phyloP scores from a whole-genome alignment of 2,797 vertebrate genomes.

The Protonibea diacanthus region DNA sequence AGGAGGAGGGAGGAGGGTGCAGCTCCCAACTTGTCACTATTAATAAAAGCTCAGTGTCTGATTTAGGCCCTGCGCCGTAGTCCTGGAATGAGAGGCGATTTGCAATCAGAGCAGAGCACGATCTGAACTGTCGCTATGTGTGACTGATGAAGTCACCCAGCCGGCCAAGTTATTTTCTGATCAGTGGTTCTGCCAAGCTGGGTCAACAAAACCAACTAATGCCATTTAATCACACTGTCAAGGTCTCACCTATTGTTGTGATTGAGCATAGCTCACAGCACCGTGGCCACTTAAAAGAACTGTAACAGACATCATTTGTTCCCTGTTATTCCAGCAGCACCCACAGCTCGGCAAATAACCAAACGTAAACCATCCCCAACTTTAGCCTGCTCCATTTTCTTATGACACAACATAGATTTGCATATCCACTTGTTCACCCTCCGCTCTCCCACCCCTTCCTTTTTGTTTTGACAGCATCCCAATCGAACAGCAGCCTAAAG shows the following conservation, averaged over 20 bases:
- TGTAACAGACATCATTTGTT: slow-evolving; percentile 25
- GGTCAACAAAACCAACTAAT: slow-evolving; percentile 56
- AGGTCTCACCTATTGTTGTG: slow-evolving; percentile 52
- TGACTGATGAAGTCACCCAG: slow-evolving; percentile 71
- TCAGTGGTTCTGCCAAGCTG: slow-evolving; percentile 47
- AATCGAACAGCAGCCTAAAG: slow-evolving; percentile 94
- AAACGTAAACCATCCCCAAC: slow-evolving; percentile 14
- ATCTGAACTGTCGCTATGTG: slow-evolving; percentile 60
- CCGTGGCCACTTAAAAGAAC: slow-evolving; percentile 18
- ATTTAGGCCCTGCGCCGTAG: slow-evolving; percentile 69
- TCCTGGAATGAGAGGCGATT: slow-evolving; percentile 76
- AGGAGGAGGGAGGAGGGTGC: slow-evolving; percentile 42
- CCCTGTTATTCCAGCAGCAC: slow-evolving; percentile 20
- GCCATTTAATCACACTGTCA: slow-evolving; percentile 51
- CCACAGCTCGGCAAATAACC: slow-evolving; percentile 25
- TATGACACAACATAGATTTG: slow-evolving; percentile 21
- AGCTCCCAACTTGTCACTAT: slow-evolving; percentile 75
- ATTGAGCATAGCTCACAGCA: slow-evolving; percentile 15
- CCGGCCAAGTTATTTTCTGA: slow-evolving; percentile 71
- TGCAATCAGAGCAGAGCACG: slow-evolving; percentile 65
- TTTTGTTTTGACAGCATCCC: slow-evolving; percentile 85
- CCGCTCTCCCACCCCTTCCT: slow-evolving; percentile 4
- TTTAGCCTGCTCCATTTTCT: slow-evolving; percentile 32
- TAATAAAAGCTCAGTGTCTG: slow-evolving; percentile 80
- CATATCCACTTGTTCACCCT: slow-evolving; percentile 45